Percentiles rank a stretch among this genome's conserved stretches.
These are phyloP conservation scores for Sepiola atlantica DNA, from an alignment of 2,888 invertebrate genomes.

Conservation along the genomic window DNA sequence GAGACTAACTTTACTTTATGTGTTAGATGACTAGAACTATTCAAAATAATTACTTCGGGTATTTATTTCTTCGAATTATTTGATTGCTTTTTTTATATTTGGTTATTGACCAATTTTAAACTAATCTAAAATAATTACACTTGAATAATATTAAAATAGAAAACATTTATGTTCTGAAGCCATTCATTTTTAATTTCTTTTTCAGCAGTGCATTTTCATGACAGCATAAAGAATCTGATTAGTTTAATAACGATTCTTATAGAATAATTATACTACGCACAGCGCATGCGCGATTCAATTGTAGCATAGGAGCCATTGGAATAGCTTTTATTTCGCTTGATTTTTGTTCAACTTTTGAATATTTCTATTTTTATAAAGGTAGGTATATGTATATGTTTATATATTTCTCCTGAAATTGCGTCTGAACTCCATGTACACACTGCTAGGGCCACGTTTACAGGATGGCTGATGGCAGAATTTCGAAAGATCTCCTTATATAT, in stretches of 20 bases:
- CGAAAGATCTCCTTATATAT: too few relatives aligned
- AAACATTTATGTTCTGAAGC: background rate
- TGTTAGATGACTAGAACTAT: background rate
- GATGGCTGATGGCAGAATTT: too few relatives aligned
- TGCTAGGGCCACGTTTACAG: too few relatives aligned
- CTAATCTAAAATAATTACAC: background rate
- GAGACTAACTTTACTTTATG: too few relatives aligned
- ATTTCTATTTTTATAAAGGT: too few relatives aligned
- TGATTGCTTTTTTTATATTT: background rate
- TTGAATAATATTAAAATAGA: background rate
- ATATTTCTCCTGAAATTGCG: too few relatives aligned
- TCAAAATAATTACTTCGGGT: background rate
- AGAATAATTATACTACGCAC: background rate
- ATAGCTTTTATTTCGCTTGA: background rate
- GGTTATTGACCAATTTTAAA: background rate
- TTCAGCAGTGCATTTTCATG: background rate
- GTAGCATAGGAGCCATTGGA: too few relatives aligned
- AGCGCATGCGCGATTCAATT: too few relatives aligned
- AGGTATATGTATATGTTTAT: too few relatives aligned
- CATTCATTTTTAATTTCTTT: background rate
- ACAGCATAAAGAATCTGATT: background rate
- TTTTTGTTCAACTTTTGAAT: background rate
- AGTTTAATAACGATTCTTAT: background rate
- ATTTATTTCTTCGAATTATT: background rate
- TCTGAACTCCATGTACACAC: too few relatives aligned